Base-by-base conservation (phyloP, 2,113 vertebrate genomes). In the Scatophagus argus region DNA sequence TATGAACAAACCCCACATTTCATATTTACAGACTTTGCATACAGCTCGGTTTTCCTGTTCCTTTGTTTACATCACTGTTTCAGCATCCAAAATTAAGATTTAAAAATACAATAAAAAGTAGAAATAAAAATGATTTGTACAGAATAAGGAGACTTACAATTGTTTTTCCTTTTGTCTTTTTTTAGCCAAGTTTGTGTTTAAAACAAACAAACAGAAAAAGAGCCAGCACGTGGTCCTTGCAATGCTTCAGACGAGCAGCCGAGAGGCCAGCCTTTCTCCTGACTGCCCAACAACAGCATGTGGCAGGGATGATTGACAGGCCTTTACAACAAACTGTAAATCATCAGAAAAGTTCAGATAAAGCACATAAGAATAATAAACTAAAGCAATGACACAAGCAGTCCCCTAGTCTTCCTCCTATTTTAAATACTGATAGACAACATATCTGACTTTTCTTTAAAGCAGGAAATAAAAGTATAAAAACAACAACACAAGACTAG, bases 391-490 rank as follows among this genome's bases (percentile, higher is more conserved):
- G n/a, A 82, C 90, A 91, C 77, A 71, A 73, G 61, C 83, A 86
- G 79, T 88, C 84, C 78, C 82, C 81, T 63, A 86, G 56, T 90
- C 82, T 76, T 90, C 83, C 85, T 91, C 85, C 49, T 84, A 87
- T 86, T 90, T 93, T 90, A 94, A 95, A 95, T 95, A 95, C 93
- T 95, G 93, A 94, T 89, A 92, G 66, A 91, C 76, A 87, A 93
- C 86, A 86, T 83, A 78, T 87, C 91, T 85, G 73, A 81, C 81
- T 46, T 85, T 62, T 83, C 54, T 74, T 52, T 62, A 81, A 90
- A 86, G 81, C 66, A 84, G 77, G 71, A 85, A 85, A 84, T 72
- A 85, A 85, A n/a, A 88, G 58, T 82, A 81, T 59, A 90, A 91
- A 85, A 89, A 87, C 54, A 87, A 79, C 59, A 86, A 80, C 70